phyloP scores from a whole-genome alignment of 2,797 vertebrate species.

The Mormyrus proboscirostris region DNA sequence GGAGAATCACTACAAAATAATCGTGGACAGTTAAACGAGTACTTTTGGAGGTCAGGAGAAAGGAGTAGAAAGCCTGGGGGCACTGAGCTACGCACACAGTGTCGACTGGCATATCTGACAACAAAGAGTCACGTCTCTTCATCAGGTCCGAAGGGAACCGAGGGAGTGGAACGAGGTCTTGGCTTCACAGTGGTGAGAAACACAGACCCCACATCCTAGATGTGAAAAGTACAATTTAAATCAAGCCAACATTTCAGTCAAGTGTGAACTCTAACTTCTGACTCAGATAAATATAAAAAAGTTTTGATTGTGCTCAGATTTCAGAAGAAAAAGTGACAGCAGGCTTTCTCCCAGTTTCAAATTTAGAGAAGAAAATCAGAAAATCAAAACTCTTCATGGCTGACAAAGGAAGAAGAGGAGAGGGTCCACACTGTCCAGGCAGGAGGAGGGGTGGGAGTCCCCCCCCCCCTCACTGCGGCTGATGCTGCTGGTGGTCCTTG shows the following conservation, averaged over 20 bases:
- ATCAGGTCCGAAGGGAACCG: not conserved
- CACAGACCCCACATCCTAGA: not conserved
- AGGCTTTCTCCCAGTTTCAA: not conserved
- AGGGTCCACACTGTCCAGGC: not conserved
- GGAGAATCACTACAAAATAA: not conserved
- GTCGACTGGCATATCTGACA: not conserved
- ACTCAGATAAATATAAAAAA: not conserved
- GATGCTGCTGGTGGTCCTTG: conserved; percentile 67
- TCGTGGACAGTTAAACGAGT: not conserved
- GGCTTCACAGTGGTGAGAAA: not conserved
- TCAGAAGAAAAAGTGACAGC: not conserved
- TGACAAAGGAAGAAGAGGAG: not conserved
- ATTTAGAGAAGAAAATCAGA: not conserved
- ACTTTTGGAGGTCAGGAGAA: not conserved
- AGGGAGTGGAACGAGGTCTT: not conserved
- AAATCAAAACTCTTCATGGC: not conserved
- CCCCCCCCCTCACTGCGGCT: conserved; percentile 13
- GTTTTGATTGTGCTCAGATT: not conserved
- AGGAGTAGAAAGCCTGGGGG: not conserved
- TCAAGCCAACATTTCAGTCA: not conserved
- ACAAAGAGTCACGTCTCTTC: not conserved
- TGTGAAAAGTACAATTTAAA: not conserved
- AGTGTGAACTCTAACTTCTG: not conserved
- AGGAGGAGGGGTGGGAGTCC: not conserved
- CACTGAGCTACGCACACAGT: conserved; percentile 16